Conservation (phyloP, 2,113 vertebrate species). For the Bubo blakistoni region DNA sequence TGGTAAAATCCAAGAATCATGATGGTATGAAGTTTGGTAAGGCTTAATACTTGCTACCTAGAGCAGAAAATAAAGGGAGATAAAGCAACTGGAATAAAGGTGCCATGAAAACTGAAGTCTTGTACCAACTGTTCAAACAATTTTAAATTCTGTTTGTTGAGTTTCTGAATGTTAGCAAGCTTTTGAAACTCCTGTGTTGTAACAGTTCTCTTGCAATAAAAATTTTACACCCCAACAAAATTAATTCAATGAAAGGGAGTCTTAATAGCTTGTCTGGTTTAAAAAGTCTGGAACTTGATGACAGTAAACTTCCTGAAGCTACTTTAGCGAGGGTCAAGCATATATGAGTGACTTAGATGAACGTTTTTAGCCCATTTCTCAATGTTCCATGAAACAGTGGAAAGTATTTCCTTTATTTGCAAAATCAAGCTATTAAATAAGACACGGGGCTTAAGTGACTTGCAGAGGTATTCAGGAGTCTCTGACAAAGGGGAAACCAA, state of each 20-base stretch:
- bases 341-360: neutral
- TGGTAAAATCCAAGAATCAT: neutral
- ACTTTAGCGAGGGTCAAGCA: neutral
- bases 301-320: constrained; percentile 5
- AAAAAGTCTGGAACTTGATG: neutral
- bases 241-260: neutral
- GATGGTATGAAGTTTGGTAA: neutral
- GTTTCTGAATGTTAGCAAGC: neutral
- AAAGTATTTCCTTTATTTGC: neutral
- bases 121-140: neutral
- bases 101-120: neutral
- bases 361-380: neutral
- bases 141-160: neutral
- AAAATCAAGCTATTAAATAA: neutral
- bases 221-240: constrained; percentile 1
- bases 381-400: neutral
- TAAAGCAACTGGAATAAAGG: neutral
- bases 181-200: neutral
- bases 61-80: neutral
- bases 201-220: neutral
- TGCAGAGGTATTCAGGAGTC: neutral
- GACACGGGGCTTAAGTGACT: neutral
- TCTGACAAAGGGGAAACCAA: neutral
- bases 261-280: neutral
- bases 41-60: neutral